Conservation (phyloP, 2,113 vertebrate genomes). For the Polypterus senegalus region DNA sequence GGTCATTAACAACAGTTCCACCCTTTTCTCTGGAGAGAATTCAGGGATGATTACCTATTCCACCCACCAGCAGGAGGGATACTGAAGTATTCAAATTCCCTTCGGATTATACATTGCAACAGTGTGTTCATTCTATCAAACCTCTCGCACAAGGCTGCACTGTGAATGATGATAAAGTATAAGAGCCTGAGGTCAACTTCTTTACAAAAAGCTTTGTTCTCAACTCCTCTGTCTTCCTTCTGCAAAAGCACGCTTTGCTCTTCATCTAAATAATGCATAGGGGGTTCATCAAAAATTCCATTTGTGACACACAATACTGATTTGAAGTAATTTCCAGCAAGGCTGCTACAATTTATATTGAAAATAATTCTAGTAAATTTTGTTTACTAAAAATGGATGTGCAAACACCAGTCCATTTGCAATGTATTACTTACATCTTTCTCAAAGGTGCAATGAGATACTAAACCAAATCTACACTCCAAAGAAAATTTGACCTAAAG, state of each 20-base stretch:
- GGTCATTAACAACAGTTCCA: slow-evolving; percentile 14
- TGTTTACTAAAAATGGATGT: neutral
- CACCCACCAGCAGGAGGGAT: slow-evolving; percentile 15
- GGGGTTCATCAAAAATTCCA: neutral
- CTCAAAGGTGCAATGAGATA: neutral
- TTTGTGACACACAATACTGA: neutral
- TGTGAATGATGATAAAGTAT: slow-evolving; percentile 35
- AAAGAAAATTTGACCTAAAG: too few relatives aligned
- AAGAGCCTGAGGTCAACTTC: slow-evolving; percentile 25
- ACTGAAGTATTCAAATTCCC: slow-evolving; percentile 19
- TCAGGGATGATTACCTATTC: slow-evolving; percentile 16
- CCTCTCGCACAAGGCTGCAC: slow-evolving; percentile 15
- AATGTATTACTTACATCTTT: neutral
- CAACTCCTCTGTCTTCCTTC: slow-evolving; percentile 2
- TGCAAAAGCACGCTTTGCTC: neutral
- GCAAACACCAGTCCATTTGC: neutral
- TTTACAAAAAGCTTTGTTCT: slow-evolving; percentile 26
- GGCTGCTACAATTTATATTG: neutral
- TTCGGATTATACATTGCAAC: slow-evolving; percentile 1
- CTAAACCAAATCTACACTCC: too few relatives aligned
- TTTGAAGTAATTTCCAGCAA: neutral
- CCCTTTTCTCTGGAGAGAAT: slow-evolving; percentile 8
- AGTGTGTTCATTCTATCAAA: slow-evolving; percentile 7
- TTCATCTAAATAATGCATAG: slow-evolving; percentile 2
- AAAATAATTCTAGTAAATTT: neutral